These are phyloP conservation scores for Coenonympha glycerion DNA, from an alignment of 2,888 invertebrate genomes.

Conservation along the genomic window DNA sequence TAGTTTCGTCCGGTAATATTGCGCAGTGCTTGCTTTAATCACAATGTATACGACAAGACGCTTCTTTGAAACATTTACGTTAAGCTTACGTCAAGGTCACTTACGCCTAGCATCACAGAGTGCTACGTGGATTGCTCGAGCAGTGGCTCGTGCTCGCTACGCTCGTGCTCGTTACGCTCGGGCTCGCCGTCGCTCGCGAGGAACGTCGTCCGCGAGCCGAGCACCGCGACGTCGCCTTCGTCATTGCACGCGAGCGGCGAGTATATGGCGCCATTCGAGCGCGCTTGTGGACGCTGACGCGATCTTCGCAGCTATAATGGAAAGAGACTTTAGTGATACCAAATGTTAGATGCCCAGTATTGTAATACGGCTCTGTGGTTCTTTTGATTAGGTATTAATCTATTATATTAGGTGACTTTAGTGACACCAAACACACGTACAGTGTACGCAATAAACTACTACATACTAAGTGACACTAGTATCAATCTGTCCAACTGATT, in stretches of 20 bases:
- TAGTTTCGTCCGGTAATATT: not conserved
- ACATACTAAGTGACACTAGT: too few relatives aligned
- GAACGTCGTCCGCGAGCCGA: slow-evolving; percentile 41
- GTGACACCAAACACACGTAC: too few relatives aligned
- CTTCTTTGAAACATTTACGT: slow-evolving; percentile 2
- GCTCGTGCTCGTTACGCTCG: slow-evolving; percentile 27
- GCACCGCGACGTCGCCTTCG: slow-evolving; percentile 54
- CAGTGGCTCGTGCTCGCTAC: slow-evolving; percentile 49
- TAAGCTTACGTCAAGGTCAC: slow-evolving; percentile 26
- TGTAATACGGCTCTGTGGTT: too few relatives aligned
- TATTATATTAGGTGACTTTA: too few relatives aligned
- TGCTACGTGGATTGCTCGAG: slow-evolving; percentile 65
- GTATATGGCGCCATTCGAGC: slow-evolving; percentile 38
- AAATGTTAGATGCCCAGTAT: too few relatives aligned
- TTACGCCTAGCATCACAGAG: slow-evolving; percentile 57
- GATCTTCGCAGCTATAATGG: slow-evolving; percentile 26
- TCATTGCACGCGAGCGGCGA: slow-evolving; percentile 58
- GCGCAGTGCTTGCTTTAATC: not conserved
- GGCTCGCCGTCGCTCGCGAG: slow-evolving; percentile 34
- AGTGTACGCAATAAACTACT: too few relatives aligned
- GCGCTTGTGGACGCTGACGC: slow-evolving; percentile 24
- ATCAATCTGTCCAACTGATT: too few relatives aligned
- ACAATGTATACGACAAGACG: not conserved
- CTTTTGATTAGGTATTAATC: too few relatives aligned
- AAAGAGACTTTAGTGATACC: not conserved